Evolutionary conservation across 1,140 invertebrate species (phyloP), one percentile per base, ranked within the genome.

Genomic region (Bilobella aurantiaca): DNA sequence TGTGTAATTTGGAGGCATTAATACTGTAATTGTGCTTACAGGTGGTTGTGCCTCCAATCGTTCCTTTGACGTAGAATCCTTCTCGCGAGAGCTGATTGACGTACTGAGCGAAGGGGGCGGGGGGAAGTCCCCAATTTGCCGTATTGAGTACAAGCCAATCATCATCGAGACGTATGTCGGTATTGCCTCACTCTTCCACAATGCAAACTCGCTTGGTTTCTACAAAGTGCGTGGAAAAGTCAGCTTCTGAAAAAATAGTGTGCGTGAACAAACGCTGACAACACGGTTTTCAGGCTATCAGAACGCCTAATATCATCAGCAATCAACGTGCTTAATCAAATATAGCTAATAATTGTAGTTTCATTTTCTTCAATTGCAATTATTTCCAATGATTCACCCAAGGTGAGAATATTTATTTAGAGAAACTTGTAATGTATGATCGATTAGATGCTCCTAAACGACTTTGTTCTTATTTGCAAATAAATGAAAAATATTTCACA

Each of bases 161-260:
- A 75, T 90, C 5, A 83, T 92, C 63, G 85, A 90, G 74, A 90
- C 86, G 75, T 92, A 92, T 73, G 79, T 89, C 1, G 88, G 88
- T 14, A 69, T 91, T 23, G 82, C 84, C 3, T 88, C 89, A 1
- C 75, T 91, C 18, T 80, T 93, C n/a, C 89, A 89, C 75, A 93
- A 93, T 77, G 86, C 87, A 72, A 88, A 87, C 69, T 82, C 84
- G 58, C 79, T 92, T 73, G 90, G 90, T 16, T 93, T 90, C 77
- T 91, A 89, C 76, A 90, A 90, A 78, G 85, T 90, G 47, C 81
- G 89, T 68, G 89, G 89, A 58, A 89, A 88, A 78, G 83, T 91
- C 73, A 90, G 89, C 75, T 93, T 91, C 76, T 92, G 83, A 84
- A 25, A n/a, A n/a, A n/a, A n/a, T n/a, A n/a, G n/a, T n/a, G n/a